Conservation (phyloP, 2,113 vertebrate species). For the Myanophis thanlyinensis region DNA sequence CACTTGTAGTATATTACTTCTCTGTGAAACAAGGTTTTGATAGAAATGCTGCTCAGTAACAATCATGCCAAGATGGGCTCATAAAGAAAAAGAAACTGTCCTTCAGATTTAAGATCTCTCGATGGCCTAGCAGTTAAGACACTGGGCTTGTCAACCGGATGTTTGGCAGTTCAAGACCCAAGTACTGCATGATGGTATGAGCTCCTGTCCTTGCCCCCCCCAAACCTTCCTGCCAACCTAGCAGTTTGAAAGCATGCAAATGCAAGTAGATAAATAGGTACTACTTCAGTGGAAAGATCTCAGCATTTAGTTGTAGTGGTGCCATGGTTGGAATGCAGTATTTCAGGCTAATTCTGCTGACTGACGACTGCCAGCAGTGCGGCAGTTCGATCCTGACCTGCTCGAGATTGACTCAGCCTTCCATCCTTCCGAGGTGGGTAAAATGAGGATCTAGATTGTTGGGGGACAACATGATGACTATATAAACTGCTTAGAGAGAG, state of each 20-base stretch:
- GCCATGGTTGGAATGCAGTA: too few species aligned
- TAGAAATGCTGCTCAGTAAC: background rate
- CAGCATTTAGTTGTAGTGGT: background rate
- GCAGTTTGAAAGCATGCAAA: background rate
- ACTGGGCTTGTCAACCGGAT: background rate
- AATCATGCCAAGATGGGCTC: background rate
- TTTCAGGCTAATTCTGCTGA: too few species aligned
- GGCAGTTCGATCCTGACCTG: too few species aligned
- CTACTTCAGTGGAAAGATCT: background rate
- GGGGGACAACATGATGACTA: too few species aligned
- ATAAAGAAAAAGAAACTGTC: background rate
- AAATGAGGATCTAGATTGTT: too few species aligned
- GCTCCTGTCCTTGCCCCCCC: background rate
- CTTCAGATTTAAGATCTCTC: background rate
- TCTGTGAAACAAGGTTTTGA: background rate
- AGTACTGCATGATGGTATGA: background rate
- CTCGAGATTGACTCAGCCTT: too few species aligned
- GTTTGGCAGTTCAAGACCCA: background rate
- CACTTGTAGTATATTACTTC: background rate
- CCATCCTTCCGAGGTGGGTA: too few species aligned
- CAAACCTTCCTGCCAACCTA: background rate
- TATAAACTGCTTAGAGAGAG: too few species aligned
- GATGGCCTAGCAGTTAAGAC: background rate
- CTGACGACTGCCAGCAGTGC: too few species aligned
- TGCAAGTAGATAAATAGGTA: background rate